Base-by-base conservation (phyloP, 2,888 invertebrate species). In the Amiota minor region DNA sequence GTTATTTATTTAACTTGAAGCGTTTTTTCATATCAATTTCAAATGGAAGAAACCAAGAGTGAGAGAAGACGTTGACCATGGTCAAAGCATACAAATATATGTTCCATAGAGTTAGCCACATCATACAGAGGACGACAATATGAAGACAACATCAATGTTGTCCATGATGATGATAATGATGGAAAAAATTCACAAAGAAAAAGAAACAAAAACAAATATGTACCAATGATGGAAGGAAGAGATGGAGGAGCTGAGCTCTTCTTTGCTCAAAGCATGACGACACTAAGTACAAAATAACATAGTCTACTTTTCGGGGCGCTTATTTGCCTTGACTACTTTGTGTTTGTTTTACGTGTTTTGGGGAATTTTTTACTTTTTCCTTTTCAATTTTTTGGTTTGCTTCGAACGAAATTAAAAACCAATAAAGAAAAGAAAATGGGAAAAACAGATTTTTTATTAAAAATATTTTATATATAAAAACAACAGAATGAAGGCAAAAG, bases 21-120 rank as follows among this genome's bases (percentile, higher is more conserved):
- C 78, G 77, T 74, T 72, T 79, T 86, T 84, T 86, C 82, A 86
- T 87, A 83, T 85, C 83, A 87, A 87, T 86, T 85, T 84, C 83
- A 80, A 73, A 59, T 70, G n/a, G 45, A 56, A 72, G 59, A 78
- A 74, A 23, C 61, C 72, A 72, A 71, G 76, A 74, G 74, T 14
- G 55, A 74, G 77, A 77, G 65, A 75, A 77, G 71, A 79, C 69
- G 77, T 72, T 76, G 62, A 45, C 23, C 72, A 83, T 83, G 82
- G 79, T 84, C 83, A 84, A 86, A 84, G 84, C 86, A 85, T 86
- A 86, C 86, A 85, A 84, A 81, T 79, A 62, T 12, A 11, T 9
- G 35, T 11, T 1, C 12, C 50, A 50, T 50, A 50, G n/a, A 50
- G 50, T 50, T 14, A 50, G 23, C 3, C 23, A 23, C 56, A 56